Conservation (phyloP, 2,888 invertebrate species). For the Trichacis sp. region DNA sequence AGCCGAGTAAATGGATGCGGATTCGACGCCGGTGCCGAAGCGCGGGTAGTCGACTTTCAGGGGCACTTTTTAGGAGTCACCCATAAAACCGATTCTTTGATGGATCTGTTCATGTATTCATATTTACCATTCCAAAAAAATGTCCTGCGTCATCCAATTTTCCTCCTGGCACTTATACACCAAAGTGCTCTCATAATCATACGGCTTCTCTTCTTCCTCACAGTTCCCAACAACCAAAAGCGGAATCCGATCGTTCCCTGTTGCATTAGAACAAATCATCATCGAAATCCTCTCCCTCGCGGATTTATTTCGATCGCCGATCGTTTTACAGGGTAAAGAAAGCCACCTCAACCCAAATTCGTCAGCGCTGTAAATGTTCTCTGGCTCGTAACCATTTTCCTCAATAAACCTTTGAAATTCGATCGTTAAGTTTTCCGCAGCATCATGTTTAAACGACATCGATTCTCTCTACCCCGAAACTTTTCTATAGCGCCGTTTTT, state of each 20-base stretch:
- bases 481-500: slow-evolving; percentile 18
- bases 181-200: background rate
- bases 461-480: slow-evolving; percentile 2
- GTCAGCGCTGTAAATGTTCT: slow-evolving; percentile 45
- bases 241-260: slow-evolving; percentile 4
- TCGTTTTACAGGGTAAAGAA: slow-evolving; percentile 36
- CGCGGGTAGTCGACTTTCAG: too few relatives aligned
- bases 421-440: slow-evolving; percentile 9
- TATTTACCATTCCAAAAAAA: slow-evolving; percentile 5
- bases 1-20: too few relatives aligned
- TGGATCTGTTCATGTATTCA: background rate
- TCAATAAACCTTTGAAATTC: slow-evolving; percentile 4
- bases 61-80: background rate
- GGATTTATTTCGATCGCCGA: background rate
- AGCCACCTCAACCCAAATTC: slow-evolving; percentile 42
- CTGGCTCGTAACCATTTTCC: slow-evolving; percentile 7
- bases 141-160: background rate
- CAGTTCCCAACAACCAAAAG: background rate
- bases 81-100: too few relatives aligned
- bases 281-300: background rate
- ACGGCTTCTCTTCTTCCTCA: background rate
- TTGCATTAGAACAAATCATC: background rate
- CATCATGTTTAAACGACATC: slow-evolving; percentile 5
- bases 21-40: too few relatives aligned
- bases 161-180: background rate